phyloP scores from a whole-genome alignment of 2,797 vertebrate genomes.

The Rhinichthys osculus region DNA sequence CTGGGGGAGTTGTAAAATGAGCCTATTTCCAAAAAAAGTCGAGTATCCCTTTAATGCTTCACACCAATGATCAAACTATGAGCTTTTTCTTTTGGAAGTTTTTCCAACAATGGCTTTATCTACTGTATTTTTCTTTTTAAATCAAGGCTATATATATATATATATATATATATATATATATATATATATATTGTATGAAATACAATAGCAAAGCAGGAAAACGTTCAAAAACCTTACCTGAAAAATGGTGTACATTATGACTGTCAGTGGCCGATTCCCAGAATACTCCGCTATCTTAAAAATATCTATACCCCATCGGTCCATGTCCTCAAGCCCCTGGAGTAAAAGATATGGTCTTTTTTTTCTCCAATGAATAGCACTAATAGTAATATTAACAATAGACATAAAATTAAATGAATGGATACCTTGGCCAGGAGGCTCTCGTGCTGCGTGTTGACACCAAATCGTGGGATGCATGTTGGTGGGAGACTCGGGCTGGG shows the following conservation, averaged over 20 bases:
- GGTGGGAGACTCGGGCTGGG: constrained; percentile 75
- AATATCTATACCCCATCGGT: constrained; percentile 90
- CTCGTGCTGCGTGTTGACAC: constrained; percentile 87
- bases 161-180: too few species aligned
- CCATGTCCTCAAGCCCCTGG: constrained; percentile 89
- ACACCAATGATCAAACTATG: too few species aligned
- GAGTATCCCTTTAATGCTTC: too few species aligned
- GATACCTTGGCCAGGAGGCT: constrained; percentile 84
- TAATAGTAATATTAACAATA: not conserved
- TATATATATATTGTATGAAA: not conserved
- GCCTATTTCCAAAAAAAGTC: too few species aligned
- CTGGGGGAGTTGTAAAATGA: too few species aligned
- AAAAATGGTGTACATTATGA: constrained; percentile 90
- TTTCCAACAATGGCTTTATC: not conserved
- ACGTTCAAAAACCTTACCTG: constrained; percentile 79
- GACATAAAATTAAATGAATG: not conserved
- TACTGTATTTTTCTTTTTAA: not conserved
- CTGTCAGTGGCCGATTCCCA: constrained; percentile 88
- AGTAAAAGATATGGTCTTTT: constrained; percentile 29
- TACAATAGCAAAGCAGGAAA: not conserved
- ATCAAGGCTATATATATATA: not conserved
- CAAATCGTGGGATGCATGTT: constrained; percentile 85
- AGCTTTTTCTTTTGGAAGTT: not conserved
- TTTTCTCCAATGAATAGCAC: not conserved
- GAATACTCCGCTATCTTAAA: constrained; percentile 91